Percentiles rank a stretch among this genome's conserved stretches.
phyloP scores from a whole-genome alignment of 2,797 vertebrate genomes.

The Bradypodion pumilum region DNA sequence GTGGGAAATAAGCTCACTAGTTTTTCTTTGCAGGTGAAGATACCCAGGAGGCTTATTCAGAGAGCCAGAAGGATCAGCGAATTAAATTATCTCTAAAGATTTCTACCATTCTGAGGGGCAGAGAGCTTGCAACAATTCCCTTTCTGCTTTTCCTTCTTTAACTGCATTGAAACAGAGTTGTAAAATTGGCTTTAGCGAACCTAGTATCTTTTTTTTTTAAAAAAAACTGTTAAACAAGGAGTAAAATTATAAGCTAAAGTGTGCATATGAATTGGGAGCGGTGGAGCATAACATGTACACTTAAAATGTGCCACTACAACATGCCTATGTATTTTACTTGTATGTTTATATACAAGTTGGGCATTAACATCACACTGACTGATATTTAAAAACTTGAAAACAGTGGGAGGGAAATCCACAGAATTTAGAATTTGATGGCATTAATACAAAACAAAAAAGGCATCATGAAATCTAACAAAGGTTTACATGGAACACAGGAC shows the following conservation, averaged over 20 bases:
- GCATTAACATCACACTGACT: too few species aligned
- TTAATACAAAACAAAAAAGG: too few species aligned
- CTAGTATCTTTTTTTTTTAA: neutral
- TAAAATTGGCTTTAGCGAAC: neutral
- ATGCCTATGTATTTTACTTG: too few species aligned
- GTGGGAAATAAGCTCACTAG: neutral
- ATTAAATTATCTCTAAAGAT: conserved; percentile 6
- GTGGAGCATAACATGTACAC: too few species aligned
- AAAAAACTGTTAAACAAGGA: neutral
- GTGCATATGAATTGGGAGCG: too few species aligned
- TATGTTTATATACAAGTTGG: too few species aligned
- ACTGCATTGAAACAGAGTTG: neutral
- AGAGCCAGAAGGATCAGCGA: conserved; percentile 28
- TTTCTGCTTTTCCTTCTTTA: conserved; percentile 2
- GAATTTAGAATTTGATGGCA: too few species aligned
- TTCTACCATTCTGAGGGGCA: neutral
- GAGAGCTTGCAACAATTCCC: neutral
- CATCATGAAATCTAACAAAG: too few species aligned
- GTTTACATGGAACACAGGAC: too few species aligned
- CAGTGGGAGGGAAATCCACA: too few species aligned
- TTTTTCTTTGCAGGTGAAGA: neutral
- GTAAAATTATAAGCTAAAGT: neutral
- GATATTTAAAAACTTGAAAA: too few species aligned
- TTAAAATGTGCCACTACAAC: too few species aligned
- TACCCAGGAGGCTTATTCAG: neutral